Evolutionary conservation across 2,797 vertebrate genomes (phyloP).

Genomic region (Pseudocheirus occidentalis): DNA sequence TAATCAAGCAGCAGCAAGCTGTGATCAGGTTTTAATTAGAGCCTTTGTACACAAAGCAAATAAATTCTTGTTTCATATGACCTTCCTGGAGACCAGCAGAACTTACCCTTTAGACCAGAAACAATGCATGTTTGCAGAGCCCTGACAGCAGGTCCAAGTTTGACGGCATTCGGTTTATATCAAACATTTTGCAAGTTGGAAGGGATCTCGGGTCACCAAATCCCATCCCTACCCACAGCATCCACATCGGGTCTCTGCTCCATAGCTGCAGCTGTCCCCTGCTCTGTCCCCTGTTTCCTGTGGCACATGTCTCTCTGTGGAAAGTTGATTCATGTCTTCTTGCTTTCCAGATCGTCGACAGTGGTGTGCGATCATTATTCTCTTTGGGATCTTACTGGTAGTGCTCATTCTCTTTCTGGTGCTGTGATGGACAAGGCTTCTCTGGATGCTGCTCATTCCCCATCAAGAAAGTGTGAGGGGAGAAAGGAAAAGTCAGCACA

Average conservation of each 20-base stretch:
- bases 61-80: rapidly evolving
- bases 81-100: neutral
- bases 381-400: conserved; percentile 92
- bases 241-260: neutral
- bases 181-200: too few species aligned
- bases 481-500: conserved; percentile 60
- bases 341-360: conserved; percentile 93
- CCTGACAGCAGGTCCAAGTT: neutral
- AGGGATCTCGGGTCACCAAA: neutral
- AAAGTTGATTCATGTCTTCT: conserved; percentile 55
- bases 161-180: too few species aligned
- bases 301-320: neutral
- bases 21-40: neutral
- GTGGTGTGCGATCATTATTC: conserved; percentile 96
- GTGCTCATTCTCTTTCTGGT: conserved; percentile 93
- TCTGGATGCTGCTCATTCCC: neutral
- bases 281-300: neutral
- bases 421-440: conserved; percentile 86
- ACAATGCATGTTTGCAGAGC: neutral
- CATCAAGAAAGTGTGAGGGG: neutral
- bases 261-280: neutral
- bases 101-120: neutral
- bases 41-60: neutral
- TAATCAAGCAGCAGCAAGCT: neutral
- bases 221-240: neutral